Conservation (phyloP, 2,888 invertebrate genomes). For the Drosophila lacicola region DNA sequence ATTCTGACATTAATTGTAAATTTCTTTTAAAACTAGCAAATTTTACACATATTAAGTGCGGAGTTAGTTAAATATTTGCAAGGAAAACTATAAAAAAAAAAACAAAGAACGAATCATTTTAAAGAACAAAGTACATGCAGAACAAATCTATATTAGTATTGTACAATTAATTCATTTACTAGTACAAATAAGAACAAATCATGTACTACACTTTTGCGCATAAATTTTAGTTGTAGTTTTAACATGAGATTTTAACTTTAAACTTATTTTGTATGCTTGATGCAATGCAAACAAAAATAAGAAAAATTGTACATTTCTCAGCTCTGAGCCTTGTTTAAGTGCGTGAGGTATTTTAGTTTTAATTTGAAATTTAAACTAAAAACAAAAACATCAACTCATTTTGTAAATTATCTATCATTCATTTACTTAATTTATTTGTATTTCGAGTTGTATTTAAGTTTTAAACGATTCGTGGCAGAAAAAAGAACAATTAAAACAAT, state of each 20-base stretch:
- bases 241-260: slow-evolving; percentile 19
- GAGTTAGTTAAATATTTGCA: slow-evolving; percentile 75
- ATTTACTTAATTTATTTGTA: slow-evolving; percentile 53
- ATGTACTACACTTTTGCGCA: slow-evolving; percentile 37
- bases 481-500: slow-evolving; percentile 50
- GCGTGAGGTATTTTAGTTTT: slow-evolving; percentile 38
- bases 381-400: slow-evolving; percentile 43
- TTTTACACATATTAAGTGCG: slow-evolving; percentile 72
- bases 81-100: slow-evolving; percentile 15
- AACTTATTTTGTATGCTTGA: slow-evolving; percentile 25
- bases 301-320: slow-evolving; percentile 15
- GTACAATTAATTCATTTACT: slow-evolving; percentile 44
- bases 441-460: slow-evolving; percentile 40
- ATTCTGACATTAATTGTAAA: slow-evolving; percentile 57
- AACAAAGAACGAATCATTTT: slow-evolving; percentile 32
- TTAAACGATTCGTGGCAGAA: slow-evolving; percentile 39
- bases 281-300: slow-evolving; percentile 13
- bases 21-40: slow-evolving; percentile 67
- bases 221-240: slow-evolving; percentile 30
- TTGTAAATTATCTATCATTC: slow-evolving; percentile 65
- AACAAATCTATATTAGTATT: slow-evolving; percentile 42
- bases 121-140: slow-evolving; percentile 11
- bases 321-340: background rate
- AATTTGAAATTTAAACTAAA: slow-evolving; percentile 43
- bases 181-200: slow-evolving; percentile 35